These are phyloP conservation scores for Tupaia chinensis DNA, from an alignment of 2,113 vertebrate genomes.

Conservation along the genomic window DNA sequence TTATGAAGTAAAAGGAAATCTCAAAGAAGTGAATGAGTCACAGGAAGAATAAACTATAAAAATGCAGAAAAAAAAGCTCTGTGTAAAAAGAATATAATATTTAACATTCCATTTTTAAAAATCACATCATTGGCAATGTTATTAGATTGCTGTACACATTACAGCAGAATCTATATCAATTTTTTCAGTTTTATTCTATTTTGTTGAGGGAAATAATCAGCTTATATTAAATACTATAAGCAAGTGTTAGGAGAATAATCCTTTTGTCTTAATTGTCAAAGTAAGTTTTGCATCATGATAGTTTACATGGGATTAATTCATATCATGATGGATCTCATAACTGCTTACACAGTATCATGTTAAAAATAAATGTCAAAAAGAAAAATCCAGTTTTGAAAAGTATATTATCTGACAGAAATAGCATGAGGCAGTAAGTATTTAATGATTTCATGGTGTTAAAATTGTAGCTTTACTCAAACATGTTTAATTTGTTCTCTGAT, in stretches of 20 bases:
- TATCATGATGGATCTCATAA: neutral
- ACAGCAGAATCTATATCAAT: neutral
- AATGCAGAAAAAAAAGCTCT: neutral
- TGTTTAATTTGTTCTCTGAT: constrained; percentile 1
- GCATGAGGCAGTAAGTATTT: neutral
- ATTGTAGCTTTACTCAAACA: neutral
- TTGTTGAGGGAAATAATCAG: neutral
- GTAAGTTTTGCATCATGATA: neutral
- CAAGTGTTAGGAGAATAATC: neutral
- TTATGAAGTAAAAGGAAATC: neutral
- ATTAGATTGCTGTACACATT: neutral
- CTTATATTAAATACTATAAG: constrained; percentile 18
- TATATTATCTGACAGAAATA: constrained; percentile 19
- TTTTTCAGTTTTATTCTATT: neutral
- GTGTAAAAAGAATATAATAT: neutral
- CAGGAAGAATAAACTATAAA: neutral
- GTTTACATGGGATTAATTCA: constrained; percentile 22
- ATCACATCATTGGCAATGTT: neutral
- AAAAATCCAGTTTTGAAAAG: neutral
- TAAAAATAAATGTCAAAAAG: constrained; percentile 16
- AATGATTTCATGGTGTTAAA: constrained; percentile 29
- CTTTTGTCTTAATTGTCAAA: constrained; percentile 1
- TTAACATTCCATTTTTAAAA: constrained; percentile 6
- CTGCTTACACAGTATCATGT: neutral
- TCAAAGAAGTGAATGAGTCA: neutral